Conservation (phyloP, 2,888 invertebrate genomes). For the Taenaris catops region DNA sequence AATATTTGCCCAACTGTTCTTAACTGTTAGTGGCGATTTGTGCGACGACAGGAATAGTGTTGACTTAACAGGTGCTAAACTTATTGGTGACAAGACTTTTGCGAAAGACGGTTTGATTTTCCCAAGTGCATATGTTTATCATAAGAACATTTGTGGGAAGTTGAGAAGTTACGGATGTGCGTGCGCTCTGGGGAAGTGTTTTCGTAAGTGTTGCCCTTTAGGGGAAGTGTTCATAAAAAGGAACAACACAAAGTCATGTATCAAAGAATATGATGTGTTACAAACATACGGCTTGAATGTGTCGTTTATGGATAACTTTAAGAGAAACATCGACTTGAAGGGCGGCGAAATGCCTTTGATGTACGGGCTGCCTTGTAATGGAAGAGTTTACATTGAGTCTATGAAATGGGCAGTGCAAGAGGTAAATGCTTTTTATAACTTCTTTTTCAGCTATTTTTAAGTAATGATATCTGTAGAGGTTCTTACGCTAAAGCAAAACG, state of each 20-base stretch:
- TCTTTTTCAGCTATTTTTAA: neutral
- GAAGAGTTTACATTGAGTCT: constrained; percentile 34
- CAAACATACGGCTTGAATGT: constrained; percentile 35
- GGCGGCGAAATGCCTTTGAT: constrained; percentile 34
- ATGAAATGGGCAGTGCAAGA: constrained; percentile 46
- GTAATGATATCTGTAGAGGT: neutral
- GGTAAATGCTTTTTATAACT: constrained; percentile 32
- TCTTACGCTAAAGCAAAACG: no score
- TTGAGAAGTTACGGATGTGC: constrained; percentile 46
- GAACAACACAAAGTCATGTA: constrained; percentile 28
- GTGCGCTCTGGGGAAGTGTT: constrained; percentile 45
- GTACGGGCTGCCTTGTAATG: constrained; percentile 34
- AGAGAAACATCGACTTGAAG: constrained; percentile 31
- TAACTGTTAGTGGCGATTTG: constrained; percentile 32
- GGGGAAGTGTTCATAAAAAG: constrained; percentile 29
- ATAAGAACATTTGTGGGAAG: constrained; percentile 38
- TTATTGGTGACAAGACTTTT: constrained; percentile 31
- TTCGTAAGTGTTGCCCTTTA: constrained; percentile 55
- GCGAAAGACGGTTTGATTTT: constrained; percentile 37
- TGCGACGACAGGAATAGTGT: constrained; percentile 41
- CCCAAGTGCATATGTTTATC: constrained; percentile 39
- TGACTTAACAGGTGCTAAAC: constrained; percentile 37
- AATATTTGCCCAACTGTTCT: constrained; percentile 28
- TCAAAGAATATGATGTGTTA: constrained; percentile 34
- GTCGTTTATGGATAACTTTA: constrained; percentile 30